phyloP scores from a whole-genome alignment of 2,888 invertebrate genomes.

The Metallyticus violacea region DNA sequence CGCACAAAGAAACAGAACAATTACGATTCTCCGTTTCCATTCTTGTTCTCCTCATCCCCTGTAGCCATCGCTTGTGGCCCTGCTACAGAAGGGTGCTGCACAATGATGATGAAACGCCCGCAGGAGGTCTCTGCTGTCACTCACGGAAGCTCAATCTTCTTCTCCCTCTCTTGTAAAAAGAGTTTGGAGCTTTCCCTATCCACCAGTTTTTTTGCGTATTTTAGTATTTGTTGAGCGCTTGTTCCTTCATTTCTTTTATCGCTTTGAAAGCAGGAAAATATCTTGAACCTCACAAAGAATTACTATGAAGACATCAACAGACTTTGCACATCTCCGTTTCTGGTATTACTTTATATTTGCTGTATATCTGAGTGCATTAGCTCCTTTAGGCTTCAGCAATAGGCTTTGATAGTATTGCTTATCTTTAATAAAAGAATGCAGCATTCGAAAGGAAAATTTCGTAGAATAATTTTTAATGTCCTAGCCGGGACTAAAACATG shows the following conservation, averaged over 20 bases:
- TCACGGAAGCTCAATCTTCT: slow-evolving; percentile 11
- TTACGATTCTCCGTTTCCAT: background rate
- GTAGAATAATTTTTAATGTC: too few species aligned
- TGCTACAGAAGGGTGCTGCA: background rate
- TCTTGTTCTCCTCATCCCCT: background rate
- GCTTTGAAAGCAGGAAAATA: background rate
- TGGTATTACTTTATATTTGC: too few species aligned
- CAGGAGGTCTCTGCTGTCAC: slow-evolving; percentile 24
- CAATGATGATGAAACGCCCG: slow-evolving; percentile 25
- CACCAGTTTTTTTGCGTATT: background rate
- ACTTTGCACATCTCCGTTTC: too few species aligned
- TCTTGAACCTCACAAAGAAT: background rate
- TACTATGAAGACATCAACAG: too few species aligned
- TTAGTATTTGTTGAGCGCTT: background rate
- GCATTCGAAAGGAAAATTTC: too few species aligned
- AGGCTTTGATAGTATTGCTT: too few species aligned
- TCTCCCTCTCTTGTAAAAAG: background rate
- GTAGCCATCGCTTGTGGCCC: background rate
- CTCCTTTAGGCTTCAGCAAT: too few species aligned
- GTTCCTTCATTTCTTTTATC: background rate
- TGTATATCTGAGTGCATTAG: too few species aligned
- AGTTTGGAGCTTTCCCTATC: background rate
- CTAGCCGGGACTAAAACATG: too few species aligned
- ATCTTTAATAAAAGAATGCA: too few species aligned
- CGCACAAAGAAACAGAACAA: background rate